Evolutionary conservation across 2,797 vertebrate genomes (phyloP).

Genomic region (Trachurus trachurus): DNA sequence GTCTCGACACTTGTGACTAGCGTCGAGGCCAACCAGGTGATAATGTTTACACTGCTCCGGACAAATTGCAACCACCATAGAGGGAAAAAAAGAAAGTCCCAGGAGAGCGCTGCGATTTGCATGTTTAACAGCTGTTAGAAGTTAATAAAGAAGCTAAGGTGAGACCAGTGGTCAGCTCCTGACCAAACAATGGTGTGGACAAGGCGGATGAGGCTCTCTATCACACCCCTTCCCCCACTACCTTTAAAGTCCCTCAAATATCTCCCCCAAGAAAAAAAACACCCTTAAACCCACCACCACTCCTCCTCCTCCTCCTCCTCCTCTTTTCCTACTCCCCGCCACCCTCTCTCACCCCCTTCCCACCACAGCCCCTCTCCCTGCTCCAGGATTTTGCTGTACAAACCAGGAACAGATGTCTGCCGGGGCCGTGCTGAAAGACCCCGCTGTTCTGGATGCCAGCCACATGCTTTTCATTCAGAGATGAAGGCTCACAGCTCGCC

Average conservation of each 20-base stretch:
- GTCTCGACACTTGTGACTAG: slow-evolving; percentile 50
- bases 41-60: slow-evolving; percentile 68
- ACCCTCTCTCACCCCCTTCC: slow-evolving; percentile 63
- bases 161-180: slow-evolving; percentile 49
- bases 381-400: slow-evolving; percentile 87
- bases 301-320: slow-evolving; percentile 40
- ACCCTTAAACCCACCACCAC: slow-evolving; percentile 53
- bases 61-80: slow-evolving; percentile 50
- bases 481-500: slow-evolving; percentile 88
- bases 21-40: slow-evolving; percentile 59
- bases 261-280: slow-evolving; percentile 58
- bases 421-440: slow-evolving; percentile 88
- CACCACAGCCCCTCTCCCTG: slow-evolving; percentile 78
- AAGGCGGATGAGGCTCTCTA: slow-evolving; percentile 45
- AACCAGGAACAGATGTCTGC: slow-evolving; percentile 90
- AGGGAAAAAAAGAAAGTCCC: background rate
- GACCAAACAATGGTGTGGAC: slow-evolving; percentile 52
- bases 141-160: slow-evolving; percentile 32
- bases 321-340: slow-evolving; percentile 60
- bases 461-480: slow-evolving; percentile 91
- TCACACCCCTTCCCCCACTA: slow-evolving; percentile 57
- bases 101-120: slow-evolving; percentile 20
- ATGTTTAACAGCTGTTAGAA: slow-evolving; percentile 33
- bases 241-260: slow-evolving; percentile 71
- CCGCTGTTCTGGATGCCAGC: slow-evolving; percentile 90